Conservation (phyloP, 35 echinoderm and acorn worm genomes). For the Apostichopus parvimensis region DNA sequence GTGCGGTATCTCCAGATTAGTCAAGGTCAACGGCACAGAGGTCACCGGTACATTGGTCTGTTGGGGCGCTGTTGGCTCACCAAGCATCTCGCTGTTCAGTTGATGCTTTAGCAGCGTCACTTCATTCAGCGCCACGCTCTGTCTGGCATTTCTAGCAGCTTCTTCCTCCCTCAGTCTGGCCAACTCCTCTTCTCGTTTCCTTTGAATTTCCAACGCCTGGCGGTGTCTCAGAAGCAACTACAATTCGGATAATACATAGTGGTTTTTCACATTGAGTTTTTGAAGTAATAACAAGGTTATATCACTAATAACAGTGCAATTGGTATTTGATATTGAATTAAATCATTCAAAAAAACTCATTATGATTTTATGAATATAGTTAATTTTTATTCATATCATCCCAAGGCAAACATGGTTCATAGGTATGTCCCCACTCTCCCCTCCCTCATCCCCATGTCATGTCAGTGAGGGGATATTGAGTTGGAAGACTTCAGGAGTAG, state of each 20-base stretch:
- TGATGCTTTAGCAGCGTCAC: not conserved
- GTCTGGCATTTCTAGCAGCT: slow-evolving; percentile 18
- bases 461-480: too few relatives aligned
- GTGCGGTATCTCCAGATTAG: slow-evolving; percentile 67
- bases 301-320: too few relatives aligned
- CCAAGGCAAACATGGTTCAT: too few relatives aligned
- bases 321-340: too few relatives aligned
- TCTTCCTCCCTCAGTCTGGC: slow-evolving; percentile 30
- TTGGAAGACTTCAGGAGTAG: too few relatives aligned
- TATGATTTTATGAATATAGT: too few relatives aligned
- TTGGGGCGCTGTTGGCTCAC: not conserved
- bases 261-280: too few relatives aligned
- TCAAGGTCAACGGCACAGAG: not conserved
- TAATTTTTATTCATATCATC: too few relatives aligned
- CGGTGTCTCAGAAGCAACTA: slow-evolving; percentile 52
- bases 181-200: slow-evolving; percentile 34
- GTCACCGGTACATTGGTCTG: not conserved
- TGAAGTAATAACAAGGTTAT: too few relatives aligned
- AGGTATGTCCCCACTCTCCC: too few relatives aligned
- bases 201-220: slow-evolving; percentile 34
- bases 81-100: slow-evolving; percentile 1
- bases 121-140: not conserved
- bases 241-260: not conserved
- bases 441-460: too few relatives aligned
- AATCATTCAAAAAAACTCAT: too few relatives aligned